phyloP scores from a whole-genome alignment of 1,140 invertebrate genomes.

The Melanaphis sacchari region DNA sequence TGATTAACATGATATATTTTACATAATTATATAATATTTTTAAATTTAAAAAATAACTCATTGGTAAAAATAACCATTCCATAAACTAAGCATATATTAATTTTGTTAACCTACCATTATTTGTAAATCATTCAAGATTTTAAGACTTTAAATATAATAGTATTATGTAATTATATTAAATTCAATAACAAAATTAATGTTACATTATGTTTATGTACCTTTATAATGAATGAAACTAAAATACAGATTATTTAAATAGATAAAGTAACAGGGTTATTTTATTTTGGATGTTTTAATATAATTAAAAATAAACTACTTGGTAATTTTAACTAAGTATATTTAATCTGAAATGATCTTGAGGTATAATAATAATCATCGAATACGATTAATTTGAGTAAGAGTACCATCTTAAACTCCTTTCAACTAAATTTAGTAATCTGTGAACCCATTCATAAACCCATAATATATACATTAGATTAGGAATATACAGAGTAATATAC shows the following conservation, averaged over 20 bases:
- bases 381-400: not conserved
- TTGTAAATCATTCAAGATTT: not conserved
- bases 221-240: not conserved
- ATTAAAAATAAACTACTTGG: not conserved
- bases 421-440: not conserved
- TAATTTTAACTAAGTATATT: not conserved
- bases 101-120: not conserved
- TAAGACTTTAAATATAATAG: not conserved
- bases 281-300: not conserved
- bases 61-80: not conserved
- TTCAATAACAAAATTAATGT: not conserved
- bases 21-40: not conserved
- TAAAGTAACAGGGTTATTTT: not conserved
- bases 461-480: not conserved
- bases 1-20: not conserved
- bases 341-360: not conserved
- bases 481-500: not conserved
- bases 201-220: not conserved
- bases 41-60: not conserved
- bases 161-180: not conserved
- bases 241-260: not conserved
- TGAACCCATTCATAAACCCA: not conserved
- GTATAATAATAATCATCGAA: not conserved
- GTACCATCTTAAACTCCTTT: not conserved
- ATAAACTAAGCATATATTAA: not conserved